Evolutionary conservation across 2,888 invertebrate species (phyloP).

Genomic region (Leptopilina drosophilae): DNA sequence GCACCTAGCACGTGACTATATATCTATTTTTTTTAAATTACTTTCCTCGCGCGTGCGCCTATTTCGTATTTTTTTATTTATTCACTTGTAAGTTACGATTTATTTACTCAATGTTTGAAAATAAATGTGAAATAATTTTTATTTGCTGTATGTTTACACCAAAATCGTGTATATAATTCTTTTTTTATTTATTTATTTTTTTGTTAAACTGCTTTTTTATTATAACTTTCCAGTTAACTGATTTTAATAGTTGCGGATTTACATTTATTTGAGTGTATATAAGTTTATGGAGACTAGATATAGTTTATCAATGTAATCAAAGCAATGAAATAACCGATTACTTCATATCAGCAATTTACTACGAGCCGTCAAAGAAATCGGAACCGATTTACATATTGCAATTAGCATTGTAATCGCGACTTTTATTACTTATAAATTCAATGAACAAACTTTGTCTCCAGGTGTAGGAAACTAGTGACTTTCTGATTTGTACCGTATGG

Average conservation of each 20-base stretch:
- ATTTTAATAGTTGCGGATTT: not conserved
- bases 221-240: not conserved
- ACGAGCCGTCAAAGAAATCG: not conserved
- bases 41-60: not conserved
- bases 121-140: too few species aligned
- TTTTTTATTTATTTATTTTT: too few species aligned
- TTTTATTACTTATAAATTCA: conserved; percentile 2
- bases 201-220: not conserved
- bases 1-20: not conserved
- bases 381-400: conserved; percentile 4
- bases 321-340: conserved; percentile 12
- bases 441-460: not conserved
- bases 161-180: too few species aligned
- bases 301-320: conserved; percentile 25
- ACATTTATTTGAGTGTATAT: not conserved
- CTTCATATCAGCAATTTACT: conserved; percentile 1
- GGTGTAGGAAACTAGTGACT: not conserved
- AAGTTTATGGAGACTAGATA: too few species aligned
- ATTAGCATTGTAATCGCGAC: not conserved
- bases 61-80: not conserved
- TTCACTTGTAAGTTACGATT: too few species aligned
- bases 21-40: not conserved
- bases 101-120: too few species aligned
- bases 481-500: not conserved
- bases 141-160: too few species aligned